Evolutionary conservation across 2,113 vertebrate genomes (phyloP).

Genomic region (Carassius carassius): DNA sequence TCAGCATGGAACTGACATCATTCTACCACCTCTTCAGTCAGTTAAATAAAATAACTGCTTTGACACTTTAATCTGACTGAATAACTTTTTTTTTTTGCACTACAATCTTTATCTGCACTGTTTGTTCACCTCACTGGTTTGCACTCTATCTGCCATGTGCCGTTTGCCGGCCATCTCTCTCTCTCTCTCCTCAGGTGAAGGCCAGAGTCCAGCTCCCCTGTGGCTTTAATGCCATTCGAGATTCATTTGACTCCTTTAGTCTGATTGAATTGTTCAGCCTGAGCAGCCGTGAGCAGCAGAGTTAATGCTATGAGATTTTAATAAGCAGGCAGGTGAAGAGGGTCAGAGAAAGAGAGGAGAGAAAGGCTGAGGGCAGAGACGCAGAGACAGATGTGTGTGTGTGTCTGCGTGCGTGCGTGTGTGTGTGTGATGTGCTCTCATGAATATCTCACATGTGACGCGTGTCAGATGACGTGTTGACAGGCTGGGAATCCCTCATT

Average conservation of each 20-base stretch:
- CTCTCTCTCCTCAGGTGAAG: slow-evolving; percentile 41
- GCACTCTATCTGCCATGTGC: too few species aligned
- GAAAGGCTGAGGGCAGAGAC: too few species aligned
- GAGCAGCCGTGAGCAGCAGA: slow-evolving; percentile 67
- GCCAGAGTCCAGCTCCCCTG: slow-evolving; percentile 65
- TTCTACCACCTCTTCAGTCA: too few species aligned
- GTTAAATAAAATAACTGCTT: too few species aligned
- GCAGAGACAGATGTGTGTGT: not conserved
- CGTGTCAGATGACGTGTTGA: slow-evolving; percentile 1
- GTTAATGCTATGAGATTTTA: slow-evolving; percentile 80
- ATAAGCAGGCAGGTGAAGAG: slow-evolving; percentile 74
- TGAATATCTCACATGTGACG: too few species aligned
- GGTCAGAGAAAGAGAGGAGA: slow-evolving; percentile 59
- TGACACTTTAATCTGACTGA: too few species aligned
- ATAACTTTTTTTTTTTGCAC: too few species aligned
- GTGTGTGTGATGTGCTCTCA: slow-evolving; percentile 40
- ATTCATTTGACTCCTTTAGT: slow-evolving; percentile 76
- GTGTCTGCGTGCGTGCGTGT: too few species aligned
- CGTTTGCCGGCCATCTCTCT: too few species aligned
- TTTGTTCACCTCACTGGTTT: too few species aligned
- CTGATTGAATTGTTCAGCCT: slow-evolving; percentile 77
- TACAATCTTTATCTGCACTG: too few species aligned
- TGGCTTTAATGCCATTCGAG: slow-evolving; percentile 74
- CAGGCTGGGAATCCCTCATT: not conserved
- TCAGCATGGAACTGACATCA: too few species aligned